These are phyloP conservation scores for Ceryle rudis DNA, from an alignment of 2,797 vertebrate genomes.

Conservation along the genomic window DNA sequence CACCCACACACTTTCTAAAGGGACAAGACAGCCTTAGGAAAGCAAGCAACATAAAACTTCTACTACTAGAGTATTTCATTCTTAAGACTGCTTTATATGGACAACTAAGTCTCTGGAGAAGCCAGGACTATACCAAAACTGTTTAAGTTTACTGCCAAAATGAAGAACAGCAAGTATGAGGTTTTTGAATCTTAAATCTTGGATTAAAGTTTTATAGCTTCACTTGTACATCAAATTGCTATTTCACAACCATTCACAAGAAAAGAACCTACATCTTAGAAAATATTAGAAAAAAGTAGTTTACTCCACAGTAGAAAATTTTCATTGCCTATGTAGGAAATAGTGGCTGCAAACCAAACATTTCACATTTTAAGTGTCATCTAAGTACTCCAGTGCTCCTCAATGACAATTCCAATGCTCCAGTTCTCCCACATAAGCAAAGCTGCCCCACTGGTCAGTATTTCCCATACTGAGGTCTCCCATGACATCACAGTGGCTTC, in stretches of 20 bases:
- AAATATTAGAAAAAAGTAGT: not conserved
- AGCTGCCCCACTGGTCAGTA: not conserved
- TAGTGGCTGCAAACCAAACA: not conserved
- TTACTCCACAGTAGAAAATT: not conserved
- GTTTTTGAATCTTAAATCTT: not conserved
- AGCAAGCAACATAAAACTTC: not conserved
- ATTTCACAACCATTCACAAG: not conserved
- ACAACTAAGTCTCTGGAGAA: not conserved
- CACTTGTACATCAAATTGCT: not conserved
- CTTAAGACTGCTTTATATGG: not conserved
- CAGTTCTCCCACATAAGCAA: not conserved
- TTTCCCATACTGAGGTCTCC: not conserved
- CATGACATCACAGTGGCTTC: not conserved
- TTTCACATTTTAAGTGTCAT: not conserved
- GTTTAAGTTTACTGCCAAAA: not conserved
- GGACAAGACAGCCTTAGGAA: not conserved
- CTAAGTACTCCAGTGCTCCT: not conserved
- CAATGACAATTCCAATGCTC: not conserved
- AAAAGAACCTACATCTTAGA: not conserved
- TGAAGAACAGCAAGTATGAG: not conserved
- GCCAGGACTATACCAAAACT: not conserved
- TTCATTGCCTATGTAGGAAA: not conserved
- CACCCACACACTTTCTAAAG: not conserved
- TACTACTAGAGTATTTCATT: not conserved
- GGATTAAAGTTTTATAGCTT: not conserved